These are phyloP conservation scores for Anthopleura sola DNA, from an alignment of 64 coral and sea anemone genomes.

Conservation along the genomic window DNA sequence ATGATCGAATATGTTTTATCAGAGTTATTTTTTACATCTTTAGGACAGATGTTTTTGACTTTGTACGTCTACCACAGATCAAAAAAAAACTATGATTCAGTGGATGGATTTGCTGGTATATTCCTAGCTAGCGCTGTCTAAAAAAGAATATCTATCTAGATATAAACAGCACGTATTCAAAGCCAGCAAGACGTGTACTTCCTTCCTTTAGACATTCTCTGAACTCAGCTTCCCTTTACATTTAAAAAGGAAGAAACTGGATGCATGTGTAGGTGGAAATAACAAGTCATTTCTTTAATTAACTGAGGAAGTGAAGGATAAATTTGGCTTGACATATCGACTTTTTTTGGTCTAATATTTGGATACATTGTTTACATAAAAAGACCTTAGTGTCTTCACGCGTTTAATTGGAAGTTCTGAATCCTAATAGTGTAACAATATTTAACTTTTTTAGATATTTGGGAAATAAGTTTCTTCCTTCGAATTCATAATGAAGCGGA, in stretches of 20 bases:
- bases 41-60: neutral
- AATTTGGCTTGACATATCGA: neutral
- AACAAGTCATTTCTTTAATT: constrained; percentile 2
- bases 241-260: neutral
- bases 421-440: neutral
- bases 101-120: neutral
- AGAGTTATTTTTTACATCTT: neutral
- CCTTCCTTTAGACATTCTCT: neutral
- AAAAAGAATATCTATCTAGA: neutral
- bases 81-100: neutral
- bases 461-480: neutral
- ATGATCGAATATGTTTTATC: neutral
- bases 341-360: neutral
- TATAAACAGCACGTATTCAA: neutral
- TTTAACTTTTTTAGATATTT: too few relatives aligned
- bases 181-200: neutral
- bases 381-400: neutral
- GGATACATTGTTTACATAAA: neutral
- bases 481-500: neutral
- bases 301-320: neutral
- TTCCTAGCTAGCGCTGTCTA: neutral
- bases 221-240: neutral
- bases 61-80: neutral
- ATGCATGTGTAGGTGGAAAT: neutral
- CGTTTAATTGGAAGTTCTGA: neutral